Percentiles rank a stretch among this genome's conserved stretches.
These are phyloP conservation scores for Folsomia candida DNA, from an alignment of 2,888 invertebrate species.

Conservation along the genomic window DNA sequence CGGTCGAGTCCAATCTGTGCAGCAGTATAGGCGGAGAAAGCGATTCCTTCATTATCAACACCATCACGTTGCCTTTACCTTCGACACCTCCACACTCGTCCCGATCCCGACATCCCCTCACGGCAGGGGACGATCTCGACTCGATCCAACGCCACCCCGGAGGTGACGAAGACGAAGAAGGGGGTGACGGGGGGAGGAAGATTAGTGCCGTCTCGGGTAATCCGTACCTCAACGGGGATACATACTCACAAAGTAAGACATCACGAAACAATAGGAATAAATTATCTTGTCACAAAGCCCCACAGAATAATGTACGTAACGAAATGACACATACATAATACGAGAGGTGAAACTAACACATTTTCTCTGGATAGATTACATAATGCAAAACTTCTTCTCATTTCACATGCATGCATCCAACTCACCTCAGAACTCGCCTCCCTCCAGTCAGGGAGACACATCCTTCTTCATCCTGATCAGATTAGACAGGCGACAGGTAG, in stretches of 20 bases:
- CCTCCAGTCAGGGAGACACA: too few species aligned
- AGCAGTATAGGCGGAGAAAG: not conserved
- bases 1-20: not conserved
- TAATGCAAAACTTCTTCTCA: too few species aligned
- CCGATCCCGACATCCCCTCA: not conserved
- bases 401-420: too few species aligned
- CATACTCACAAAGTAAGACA: slow-evolving; percentile 39
- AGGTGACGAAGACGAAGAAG: slow-evolving; percentile 36
- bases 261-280: too few species aligned
- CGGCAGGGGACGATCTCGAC: slow-evolving; percentile 20
- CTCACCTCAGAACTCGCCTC: too few species aligned
- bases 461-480: too few species aligned
- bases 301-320: too few species aligned
- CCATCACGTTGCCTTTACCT: not conserved
- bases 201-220: slow-evolving; percentile 35
- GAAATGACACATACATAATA: too few species aligned
- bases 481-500: too few species aligned
- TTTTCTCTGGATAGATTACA: too few species aligned
- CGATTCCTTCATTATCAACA: not conserved
- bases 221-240: slow-evolving; percentile 41
- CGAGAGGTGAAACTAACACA: too few species aligned
- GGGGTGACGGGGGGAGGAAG: slow-evolving; percentile 33
- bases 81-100: not conserved
- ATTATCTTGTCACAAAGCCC: too few species aligned
- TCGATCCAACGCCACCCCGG: slow-evolving; percentile 22